phyloP scores from a whole-genome alignment of 2,797 vertebrate species.

The Zenarchopterus dispar region DNA sequence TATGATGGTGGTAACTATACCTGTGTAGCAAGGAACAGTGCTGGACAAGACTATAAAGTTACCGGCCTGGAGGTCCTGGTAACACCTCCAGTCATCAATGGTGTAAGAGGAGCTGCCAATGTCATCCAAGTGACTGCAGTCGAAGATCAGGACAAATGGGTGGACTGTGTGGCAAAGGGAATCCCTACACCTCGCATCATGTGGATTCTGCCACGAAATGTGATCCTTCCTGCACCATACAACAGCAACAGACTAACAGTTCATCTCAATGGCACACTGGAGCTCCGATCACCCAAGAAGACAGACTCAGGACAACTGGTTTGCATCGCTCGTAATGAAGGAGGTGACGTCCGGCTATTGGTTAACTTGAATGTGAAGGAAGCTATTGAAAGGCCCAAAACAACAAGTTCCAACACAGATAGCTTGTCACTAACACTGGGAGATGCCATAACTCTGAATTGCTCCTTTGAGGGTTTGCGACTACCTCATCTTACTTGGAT shows the following conservation, averaged over 20 bases:
- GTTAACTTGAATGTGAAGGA: constrained; percentile 86
- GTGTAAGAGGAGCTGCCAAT: constrained; percentile 68
- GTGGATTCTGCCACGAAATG: constrained; percentile 91
- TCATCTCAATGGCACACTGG: constrained; percentile 90
- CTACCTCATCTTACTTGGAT: constrained; percentile 84
- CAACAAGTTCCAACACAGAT: constrained; percentile 75
- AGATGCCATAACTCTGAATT: constrained; percentile 87
- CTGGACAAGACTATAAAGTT: constrained; percentile 86
- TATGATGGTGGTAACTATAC: constrained; percentile 94
- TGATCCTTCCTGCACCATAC: constrained; percentile 90
- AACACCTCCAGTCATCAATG: constrained; percentile 86
- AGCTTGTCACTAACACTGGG: constrained; percentile 82
- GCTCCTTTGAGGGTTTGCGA: constrained; percentile 80
- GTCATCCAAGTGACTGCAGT: constrained; percentile 75
- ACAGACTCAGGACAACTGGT: constrained; percentile 83
- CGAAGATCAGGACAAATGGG: constrained; percentile 77
- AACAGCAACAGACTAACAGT: constrained; percentile 86
- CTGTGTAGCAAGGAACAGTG: constrained; percentile 84
- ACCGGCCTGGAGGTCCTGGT: constrained; percentile 83
- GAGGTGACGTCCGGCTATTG: constrained; percentile 86
- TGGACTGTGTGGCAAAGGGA: constrained; percentile 88
- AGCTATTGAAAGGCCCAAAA: constrained; percentile 70
- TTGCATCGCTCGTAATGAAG: constrained; percentile 90
- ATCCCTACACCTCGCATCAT: constrained; percentile 83
- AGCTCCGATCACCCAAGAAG: constrained; percentile 81